phyloP scores from a whole-genome alignment of 2,113 vertebrate genomes.

The Taxidea taxus region DNA sequence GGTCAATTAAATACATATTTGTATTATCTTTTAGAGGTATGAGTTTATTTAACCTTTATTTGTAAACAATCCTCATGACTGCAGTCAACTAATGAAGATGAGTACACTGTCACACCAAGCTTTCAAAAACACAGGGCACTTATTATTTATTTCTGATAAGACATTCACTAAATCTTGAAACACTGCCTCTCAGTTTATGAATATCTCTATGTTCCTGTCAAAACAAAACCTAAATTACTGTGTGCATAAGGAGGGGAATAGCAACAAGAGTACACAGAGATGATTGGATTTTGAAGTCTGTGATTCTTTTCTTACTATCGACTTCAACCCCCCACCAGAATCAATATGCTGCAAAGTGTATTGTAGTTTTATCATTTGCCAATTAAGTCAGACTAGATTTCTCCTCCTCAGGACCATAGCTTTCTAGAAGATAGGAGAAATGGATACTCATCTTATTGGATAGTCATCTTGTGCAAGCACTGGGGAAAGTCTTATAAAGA shows the following conservation, averaged over 20 bases:
- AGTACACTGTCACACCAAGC: neutral
- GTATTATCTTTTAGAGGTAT: neutral
- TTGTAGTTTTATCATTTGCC: conserved; percentile 31
- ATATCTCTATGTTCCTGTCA: conserved; percentile 10
- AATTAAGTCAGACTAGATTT: neutral
- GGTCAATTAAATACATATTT: neutral
- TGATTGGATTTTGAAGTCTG: conserved; percentile 46
- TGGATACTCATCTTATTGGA: neutral
- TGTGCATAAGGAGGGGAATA: neutral
- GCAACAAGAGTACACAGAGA: neutral
- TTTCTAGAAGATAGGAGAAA: neutral
- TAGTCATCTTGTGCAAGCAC: neutral
- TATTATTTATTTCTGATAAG: conserved; percentile 10
- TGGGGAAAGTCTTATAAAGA: neutral
- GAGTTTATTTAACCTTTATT: neutral
- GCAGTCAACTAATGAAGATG: neutral
- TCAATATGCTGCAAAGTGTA: neutral
- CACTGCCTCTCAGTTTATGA: neutral
- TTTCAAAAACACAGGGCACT: neutral
- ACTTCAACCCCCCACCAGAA: neutral
- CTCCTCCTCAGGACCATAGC: neutral
- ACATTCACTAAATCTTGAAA: conserved; percentile 37
- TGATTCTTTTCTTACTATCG: conserved; percentile 35
- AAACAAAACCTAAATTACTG: conserved; percentile 56
- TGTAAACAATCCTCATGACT: neutral